Base-by-base conservation (phyloP, 2,797 vertebrate species). In the Eospalax fontanierii region DNA sequence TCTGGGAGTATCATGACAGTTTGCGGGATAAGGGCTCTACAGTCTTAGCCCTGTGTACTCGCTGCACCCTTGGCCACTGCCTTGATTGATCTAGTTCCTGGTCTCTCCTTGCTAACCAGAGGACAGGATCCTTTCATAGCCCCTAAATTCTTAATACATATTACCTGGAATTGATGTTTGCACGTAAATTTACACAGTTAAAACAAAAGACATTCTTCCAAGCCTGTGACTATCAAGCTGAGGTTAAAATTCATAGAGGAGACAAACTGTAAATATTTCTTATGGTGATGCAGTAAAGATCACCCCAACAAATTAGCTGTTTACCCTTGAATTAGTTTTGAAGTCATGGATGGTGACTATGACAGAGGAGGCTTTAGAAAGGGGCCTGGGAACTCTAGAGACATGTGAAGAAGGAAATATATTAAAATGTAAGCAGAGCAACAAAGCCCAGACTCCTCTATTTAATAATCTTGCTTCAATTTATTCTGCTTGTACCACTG, bases 1-100 rank as follows among this genome's bases (percentile, higher is more conserved):
- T 54, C 18, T n/a, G 19, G 50, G 12, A n/a, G 2, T 33, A 4
- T 73, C 4, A 22, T 63, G 68, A 54, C n/a, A 74, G 28, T 65
- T 30, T n/a, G 16, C 0, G 0, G 6, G 28, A 7, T 21, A 38
- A 28, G 33, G 0, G 0, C n/a, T 54, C 38, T 33, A 33, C 11
- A 61, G 9, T 24, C 18, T 30, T 33, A 40, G 63, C 54, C 30
- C 71, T 66, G 26, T 16, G 14, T 11, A 3, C 16, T 0, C 4
- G 4, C 0, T 0, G 28, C 54, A 14, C 28, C 12, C 43, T 30
- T 14, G 3, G 28, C 46, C 54, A 84, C 73, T 75, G 43, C 33
- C 54, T 66, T 75, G 86, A 19, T 43, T 33, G n/a, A 76, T n/a
- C n/a, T n/a, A 61, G 54, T 22, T 85, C n/a, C 8, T 24, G 65